Conservation (phyloP, 2,888 invertebrate genomes). For the Myopa tessellatipennis region DNA sequence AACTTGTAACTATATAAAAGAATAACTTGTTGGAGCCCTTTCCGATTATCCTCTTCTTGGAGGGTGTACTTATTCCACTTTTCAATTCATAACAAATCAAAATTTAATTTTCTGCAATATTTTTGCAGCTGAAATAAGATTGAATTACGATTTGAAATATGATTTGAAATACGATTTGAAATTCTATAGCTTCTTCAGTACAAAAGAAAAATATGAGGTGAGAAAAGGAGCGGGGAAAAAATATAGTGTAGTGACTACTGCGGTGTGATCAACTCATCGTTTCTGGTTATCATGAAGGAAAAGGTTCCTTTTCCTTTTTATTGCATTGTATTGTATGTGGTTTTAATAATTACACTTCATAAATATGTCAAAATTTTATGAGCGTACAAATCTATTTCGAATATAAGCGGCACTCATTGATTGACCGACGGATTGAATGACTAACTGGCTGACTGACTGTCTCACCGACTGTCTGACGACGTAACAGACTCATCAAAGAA, state of each 20-base stretch:
- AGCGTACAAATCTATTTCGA: neutral
- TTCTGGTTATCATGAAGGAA: neutral
- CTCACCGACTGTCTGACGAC: too few relatives aligned
- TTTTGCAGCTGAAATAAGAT: slow-evolving; percentile 34
- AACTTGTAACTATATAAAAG: neutral
- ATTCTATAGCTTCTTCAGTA: neutral
- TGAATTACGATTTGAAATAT: neutral
- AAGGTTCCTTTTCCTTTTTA: neutral
- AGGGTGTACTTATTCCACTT: neutral
- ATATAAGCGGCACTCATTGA: neutral
- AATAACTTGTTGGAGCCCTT: slow-evolving; percentile 11
- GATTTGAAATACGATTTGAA: neutral
- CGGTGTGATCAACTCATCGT: too few relatives aligned
- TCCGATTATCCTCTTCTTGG: neutral
- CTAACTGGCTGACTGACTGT: neutral
- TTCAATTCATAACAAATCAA: slow-evolving; percentile 17
- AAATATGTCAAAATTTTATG: slow-evolving; percentile 59
- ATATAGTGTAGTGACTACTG: too few relatives aligned
- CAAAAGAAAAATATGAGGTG: slow-evolving; percentile 6
- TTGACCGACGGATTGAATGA: neutral
- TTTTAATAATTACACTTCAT: slow-evolving; percentile 58
- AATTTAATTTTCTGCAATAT: slow-evolving; percentile 22
- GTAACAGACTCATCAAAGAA: too few relatives aligned
- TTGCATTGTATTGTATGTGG: neutral
- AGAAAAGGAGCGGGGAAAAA: neutral